Conservation (phyloP, 2,797 vertebrate species). For the Propithecus perrieri region DNA sequence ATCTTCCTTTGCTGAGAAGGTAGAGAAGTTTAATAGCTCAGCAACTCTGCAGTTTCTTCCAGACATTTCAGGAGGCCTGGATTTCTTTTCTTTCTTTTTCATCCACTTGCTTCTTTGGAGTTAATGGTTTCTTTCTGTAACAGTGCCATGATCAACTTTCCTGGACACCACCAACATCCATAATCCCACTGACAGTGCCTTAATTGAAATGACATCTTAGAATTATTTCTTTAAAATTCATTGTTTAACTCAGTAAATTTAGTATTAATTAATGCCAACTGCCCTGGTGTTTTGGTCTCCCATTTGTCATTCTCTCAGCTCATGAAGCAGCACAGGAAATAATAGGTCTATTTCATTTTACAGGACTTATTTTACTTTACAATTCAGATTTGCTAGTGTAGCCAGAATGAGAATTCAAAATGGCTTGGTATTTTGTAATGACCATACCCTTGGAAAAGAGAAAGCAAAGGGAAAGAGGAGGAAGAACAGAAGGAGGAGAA, state of each 20-base stretch:
- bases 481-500: background rate
- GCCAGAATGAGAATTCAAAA: constrained; percentile 20
- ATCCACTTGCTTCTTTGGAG: background rate
- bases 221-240: constrained; percentile 81
- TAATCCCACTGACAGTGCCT: constrained; percentile 65
- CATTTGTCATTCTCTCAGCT: constrained; percentile 72
- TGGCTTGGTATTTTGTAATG: constrained; percentile 12
- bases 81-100: constrained; percentile 41
- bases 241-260: constrained; percentile 79
- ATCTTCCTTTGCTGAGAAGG: background rate
- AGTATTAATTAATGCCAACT: constrained; percentile 78
- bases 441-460: background rate
- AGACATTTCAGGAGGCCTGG: background rate
- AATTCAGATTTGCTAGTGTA: constrained; percentile 38
- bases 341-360: constrained; percentile 67
- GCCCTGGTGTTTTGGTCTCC: constrained; percentile 57
- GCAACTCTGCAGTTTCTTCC: background rate
- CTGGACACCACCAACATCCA: constrained; percentile 55
- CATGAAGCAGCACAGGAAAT: constrained; percentile 46
- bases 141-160: constrained; percentile 50
- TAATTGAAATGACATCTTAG: constrained; percentile 80
- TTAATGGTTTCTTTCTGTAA: constrained; percentile 69
- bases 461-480: background rate
- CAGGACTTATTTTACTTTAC: constrained; percentile 53
- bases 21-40: background rate